Conservation (phyloP, 1,140 invertebrate genomes). For the Pogonomyrmex californicus region DNA sequence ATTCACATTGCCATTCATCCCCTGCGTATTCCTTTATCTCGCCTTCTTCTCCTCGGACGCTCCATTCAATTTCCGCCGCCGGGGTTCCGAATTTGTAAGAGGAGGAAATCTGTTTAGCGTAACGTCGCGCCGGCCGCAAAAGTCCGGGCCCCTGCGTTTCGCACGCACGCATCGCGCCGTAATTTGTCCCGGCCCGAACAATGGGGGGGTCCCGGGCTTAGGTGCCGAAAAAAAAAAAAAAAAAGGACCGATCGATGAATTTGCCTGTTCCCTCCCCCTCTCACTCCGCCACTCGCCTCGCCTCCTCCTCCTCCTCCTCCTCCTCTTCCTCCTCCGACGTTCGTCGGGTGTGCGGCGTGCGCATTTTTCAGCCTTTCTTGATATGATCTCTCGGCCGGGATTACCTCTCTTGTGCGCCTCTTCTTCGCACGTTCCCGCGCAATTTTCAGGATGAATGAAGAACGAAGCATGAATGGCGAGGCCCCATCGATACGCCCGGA, state of each 20-base stretch:
- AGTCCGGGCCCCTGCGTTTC: constrained; percentile 34
- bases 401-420: constrained; percentile 26
- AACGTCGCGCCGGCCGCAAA: constrained; percentile 55
- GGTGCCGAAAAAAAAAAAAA: constrained; percentile 44
- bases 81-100: constrained; percentile 26
- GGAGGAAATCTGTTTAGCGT: constrained; percentile 78
- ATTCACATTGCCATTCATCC: constrained; percentile 58
- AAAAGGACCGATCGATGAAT: constrained; percentile 42
- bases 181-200: constrained; percentile 70
- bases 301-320: neutral
- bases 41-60: neutral
- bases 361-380: constrained; percentile 27
- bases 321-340: constrained; percentile 5
- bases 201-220: constrained; percentile 47
- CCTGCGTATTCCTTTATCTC: constrained; percentile 61
- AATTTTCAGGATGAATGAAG: constrained; percentile 76
- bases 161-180: constrained; percentile 71
- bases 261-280: neutral
- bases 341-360: constrained; percentile 31
- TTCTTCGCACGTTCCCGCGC: constrained; percentile 50
- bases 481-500: constrained; percentile 70
- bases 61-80: constrained; percentile 38
- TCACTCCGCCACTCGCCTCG: neutral
- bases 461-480: constrained; percentile 72
- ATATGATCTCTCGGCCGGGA: constrained; percentile 42